These are phyloP conservation scores for Rutpela maculata DNA, from an alignment of 2,888 invertebrate genomes.

Conservation along the genomic window DNA sequence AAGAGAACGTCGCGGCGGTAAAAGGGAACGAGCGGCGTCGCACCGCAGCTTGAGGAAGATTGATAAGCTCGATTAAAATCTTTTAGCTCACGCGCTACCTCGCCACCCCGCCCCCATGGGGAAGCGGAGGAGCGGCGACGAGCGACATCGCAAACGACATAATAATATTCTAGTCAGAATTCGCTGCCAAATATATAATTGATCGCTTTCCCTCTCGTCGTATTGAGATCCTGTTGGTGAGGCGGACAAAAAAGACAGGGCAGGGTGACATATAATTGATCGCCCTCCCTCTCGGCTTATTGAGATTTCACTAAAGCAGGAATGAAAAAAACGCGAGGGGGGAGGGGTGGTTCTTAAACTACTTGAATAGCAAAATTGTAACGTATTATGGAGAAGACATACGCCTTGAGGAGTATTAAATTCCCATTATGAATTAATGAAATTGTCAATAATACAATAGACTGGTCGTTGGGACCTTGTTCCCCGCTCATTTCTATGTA, in stretches of 20 bases:
- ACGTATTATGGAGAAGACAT: not conserved
- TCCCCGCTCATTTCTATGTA: too few species aligned
- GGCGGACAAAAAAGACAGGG: not conserved
- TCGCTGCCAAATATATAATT: constrained; percentile 16
- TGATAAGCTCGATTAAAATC: constrained; percentile 48
- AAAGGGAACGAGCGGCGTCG: constrained; percentile 26
- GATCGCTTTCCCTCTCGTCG: constrained; percentile 7
- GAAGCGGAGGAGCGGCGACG: not conserved
- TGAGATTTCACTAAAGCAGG: not conserved
- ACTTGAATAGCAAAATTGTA: not conserved
- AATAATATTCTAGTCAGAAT: constrained; percentile 19
- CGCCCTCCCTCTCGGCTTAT: not conserved
- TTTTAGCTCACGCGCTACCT: constrained; percentile 28
- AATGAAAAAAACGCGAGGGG: not conserved
- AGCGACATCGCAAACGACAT: constrained; percentile 23
- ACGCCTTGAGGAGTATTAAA: not conserved
- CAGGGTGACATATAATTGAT: not conserved
- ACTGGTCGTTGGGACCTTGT: too few species aligned
- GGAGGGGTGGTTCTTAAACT: not conserved
- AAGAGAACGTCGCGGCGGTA: constrained; percentile 24
- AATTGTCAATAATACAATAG: not conserved
- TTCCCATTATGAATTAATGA: not conserved
- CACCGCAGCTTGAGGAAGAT: constrained; percentile 45
- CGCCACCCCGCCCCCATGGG: not conserved
- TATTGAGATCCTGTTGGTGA: not conserved